Conservation (phyloP, 2,797 vertebrate species). For the Enteromius treurensis region DNA sequence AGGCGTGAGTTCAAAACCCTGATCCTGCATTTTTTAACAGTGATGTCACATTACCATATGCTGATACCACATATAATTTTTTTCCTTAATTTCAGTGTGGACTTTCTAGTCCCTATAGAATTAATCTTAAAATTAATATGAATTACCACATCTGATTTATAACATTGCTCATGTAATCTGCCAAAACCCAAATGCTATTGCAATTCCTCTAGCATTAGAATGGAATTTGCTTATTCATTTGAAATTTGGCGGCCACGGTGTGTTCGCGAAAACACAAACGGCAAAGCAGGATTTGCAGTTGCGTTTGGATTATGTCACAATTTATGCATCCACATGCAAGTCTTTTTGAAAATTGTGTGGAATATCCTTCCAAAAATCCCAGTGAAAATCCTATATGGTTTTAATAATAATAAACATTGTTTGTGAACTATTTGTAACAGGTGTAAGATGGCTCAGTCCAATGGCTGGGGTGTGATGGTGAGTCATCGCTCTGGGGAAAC, state of each 20-base stretch:
- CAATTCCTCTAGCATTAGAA: background rate
- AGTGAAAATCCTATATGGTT: background rate
- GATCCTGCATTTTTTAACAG: background rate
- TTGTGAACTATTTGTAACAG: slow-evolving; percentile 66
- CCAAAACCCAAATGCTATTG: background rate
- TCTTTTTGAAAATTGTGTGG: background rate
- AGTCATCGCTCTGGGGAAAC: slow-evolving; percentile 97
- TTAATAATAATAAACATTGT: background rate
- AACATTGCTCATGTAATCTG: background rate
- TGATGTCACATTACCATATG: background rate
- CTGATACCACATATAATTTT: background rate
- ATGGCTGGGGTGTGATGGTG: slow-evolving; percentile 97
- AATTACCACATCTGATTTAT: background rate
- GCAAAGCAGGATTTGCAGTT: background rate
- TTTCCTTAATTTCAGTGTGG: background rate
- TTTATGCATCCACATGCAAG: background rate
- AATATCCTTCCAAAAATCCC: background rate
- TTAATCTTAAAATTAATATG: background rate
- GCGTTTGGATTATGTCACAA: background rate
- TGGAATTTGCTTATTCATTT: background rate
- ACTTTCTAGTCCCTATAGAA: background rate
- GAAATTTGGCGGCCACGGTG: too few species aligned
- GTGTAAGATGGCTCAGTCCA: slow-evolving; percentile 94
- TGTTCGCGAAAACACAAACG: too few species aligned
- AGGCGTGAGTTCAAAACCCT: slow-evolving; percentile 82